Conservation (phyloP, 2,113 vertebrate genomes). For the Hippotragus niger region DNA sequence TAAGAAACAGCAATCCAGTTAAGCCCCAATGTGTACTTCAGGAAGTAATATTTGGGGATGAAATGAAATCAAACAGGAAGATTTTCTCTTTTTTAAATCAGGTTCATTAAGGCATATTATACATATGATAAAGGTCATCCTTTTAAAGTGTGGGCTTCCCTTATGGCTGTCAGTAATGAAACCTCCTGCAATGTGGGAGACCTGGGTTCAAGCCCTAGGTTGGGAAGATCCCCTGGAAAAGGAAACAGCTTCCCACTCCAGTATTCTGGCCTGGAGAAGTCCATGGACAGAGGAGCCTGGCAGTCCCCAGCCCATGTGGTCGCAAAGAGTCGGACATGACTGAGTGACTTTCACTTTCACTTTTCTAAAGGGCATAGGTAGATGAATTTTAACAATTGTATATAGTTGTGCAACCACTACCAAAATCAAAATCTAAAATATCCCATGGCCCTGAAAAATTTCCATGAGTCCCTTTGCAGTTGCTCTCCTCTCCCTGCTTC, state of each 20-base stretch:
- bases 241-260: background rate
- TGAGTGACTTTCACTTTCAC: background rate
- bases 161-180: background rate
- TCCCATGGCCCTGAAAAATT: background rate
- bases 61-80: background rate
- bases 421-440: background rate
- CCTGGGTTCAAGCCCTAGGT: background rate
- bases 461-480: background rate
- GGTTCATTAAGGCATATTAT: background rate
- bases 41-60: background rate
- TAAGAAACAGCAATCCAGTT: background rate
- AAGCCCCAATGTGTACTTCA: background rate
- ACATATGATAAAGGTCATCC: background rate
- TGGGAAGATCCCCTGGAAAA: background rate
- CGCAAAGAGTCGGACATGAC: background rate
- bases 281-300: background rate
- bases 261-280: background rate
- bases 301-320: fast-evolving
- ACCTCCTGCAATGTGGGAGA: background rate
- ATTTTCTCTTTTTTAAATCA: background rate
- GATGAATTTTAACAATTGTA: background rate
- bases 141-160: background rate
- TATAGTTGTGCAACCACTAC: background rate
- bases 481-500: background rate
- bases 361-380: background rate